Conservation (phyloP, 2,888 invertebrate species). For the Smittia aterrima region DNA sequence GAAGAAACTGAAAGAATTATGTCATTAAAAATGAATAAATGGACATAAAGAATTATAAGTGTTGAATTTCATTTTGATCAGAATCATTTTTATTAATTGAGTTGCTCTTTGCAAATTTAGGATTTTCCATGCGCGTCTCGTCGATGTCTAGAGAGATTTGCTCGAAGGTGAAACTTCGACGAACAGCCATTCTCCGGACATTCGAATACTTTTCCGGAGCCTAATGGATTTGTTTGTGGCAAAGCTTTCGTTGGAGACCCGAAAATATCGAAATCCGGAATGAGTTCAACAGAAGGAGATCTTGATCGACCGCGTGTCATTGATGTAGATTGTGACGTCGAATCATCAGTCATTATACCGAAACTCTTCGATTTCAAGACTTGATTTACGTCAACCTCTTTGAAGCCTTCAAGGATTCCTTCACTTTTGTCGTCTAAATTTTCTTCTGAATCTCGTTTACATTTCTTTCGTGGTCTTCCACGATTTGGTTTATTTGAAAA, state of each 20-base stretch:
- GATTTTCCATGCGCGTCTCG: not conserved
- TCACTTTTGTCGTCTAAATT: not conserved
- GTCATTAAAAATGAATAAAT: conserved; percentile 11
- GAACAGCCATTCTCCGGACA: not conserved
- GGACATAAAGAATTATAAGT: not conserved
- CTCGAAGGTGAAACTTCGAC: not conserved
- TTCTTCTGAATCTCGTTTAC: not conserved
- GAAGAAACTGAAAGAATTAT: not conserved
- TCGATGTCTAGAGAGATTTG: not conserved
- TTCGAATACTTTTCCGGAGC: not conserved
- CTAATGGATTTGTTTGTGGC: too few relatives aligned
- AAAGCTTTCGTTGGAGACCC: not conserved
- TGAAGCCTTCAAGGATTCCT: conserved; percentile 15
- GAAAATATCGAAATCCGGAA: conserved; percentile 33
- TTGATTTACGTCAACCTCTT: conserved; percentile 18
- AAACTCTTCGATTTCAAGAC: not conserved
- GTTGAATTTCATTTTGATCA: too few relatives aligned
- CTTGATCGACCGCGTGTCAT: conserved; percentile 3
- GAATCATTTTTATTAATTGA: not conserved
- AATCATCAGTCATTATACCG: not conserved
- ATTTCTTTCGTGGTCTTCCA: too few relatives aligned
- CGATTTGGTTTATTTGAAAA: not conserved
- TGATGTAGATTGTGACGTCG: not conserved
- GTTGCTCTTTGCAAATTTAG: not conserved
- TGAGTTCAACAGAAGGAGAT: conserved; percentile 25